Base-by-base conservation (phyloP, 2,797 vertebrate species). In the Trematocara caparti region DNA sequence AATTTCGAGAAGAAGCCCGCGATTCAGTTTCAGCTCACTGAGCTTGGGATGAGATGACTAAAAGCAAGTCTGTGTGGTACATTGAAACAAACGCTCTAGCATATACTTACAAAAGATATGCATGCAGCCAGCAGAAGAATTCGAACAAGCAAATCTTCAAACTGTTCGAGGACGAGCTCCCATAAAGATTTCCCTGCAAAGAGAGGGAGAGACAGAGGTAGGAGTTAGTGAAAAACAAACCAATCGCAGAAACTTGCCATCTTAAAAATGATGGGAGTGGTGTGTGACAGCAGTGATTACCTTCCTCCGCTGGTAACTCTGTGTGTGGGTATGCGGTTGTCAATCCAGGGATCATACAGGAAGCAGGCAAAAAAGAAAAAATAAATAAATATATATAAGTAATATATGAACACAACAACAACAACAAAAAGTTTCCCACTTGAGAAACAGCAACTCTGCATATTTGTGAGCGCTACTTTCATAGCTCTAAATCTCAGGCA, bases 71-170 rank as follows among this genome's bases (percentile, higher is more conserved):
- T 47, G 43, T 32, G 24, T 48, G 43, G 66, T 8, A 71, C 27
- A 47, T 71, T 36, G 12, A 36, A 59, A 36, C 17, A 71, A 71
- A 81, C 1, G 2, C 7, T 36, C 4, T 8, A 21, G 64, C 19
- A 73, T 34, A 92, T 97, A 99, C 99, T 99, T 96, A 99, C 99
- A 91, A 99, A 99, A 89, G 99, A 99, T 97, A 99, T 99, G 92
- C 98, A 99, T 3, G 99, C 99, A 81, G 99, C 99, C 96, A 99
- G 92, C 72, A 99, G 96, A 90, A 99, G 97, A 94, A 99, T 99
- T 92, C 99, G 97, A 93, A 99, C 99, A 85, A 99, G 95, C 89
- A 99, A 94, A 91, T 99, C 99, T 97, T 99, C 99, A 96, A 99
- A 99, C 90, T 99, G 98, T 86, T 99, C 98, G 34, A 99, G 90